Evolutionary conservation across 2,797 vertebrate genomes (phyloP), one percentile per base, ranked within the genome.

Genomic region (Selene dorsalis): DNA sequence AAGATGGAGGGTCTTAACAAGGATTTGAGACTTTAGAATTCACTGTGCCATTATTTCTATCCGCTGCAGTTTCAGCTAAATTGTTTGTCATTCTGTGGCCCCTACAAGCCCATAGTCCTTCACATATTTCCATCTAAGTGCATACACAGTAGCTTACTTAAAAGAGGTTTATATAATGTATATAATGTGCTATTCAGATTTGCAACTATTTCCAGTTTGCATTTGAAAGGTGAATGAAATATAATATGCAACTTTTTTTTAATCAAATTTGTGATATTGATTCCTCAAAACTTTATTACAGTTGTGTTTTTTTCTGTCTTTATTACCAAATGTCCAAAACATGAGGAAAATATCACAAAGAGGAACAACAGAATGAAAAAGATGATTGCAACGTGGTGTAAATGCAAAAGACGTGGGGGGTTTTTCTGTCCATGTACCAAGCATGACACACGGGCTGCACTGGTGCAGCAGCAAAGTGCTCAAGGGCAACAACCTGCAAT

Each of bases 1-100:
- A 93, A 94, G 92, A 93, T 94, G 91, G 87, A 93, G 93, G 89
- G 93, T 94, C 93, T 95, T 95, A 95, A 93, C 92, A 91, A 88
- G 94, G 94, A 94, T 94, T 95, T 94, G 82, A 90, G 91, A 93
- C 94, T 92, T 95, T 87, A 93, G 92, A 94, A 92, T 92, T 90
- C 89, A 92, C 93, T 93, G 92, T 94, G 82, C 89, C 73, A 87
- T 93, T 94, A 92, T 94, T 91, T 93, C 82, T 75, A 89, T 92
- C 86, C 83, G 81, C 75, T 88, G 82, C 88, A 62, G 77, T 88
- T 89, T 91, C 86, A 85, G 75, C 77, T 87, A 90, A 92, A 91
- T 82, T 92, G 89, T 88, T 88, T 85, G 84, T 82, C 55, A 45
- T 89, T 88, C 84, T 84, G 58, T 84, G 80, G 79, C 57, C 69